These are phyloP conservation scores for Pelecanoides urinatrix DNA, from an alignment of 2,113 vertebrate species.

Conservation along the genomic window DNA sequence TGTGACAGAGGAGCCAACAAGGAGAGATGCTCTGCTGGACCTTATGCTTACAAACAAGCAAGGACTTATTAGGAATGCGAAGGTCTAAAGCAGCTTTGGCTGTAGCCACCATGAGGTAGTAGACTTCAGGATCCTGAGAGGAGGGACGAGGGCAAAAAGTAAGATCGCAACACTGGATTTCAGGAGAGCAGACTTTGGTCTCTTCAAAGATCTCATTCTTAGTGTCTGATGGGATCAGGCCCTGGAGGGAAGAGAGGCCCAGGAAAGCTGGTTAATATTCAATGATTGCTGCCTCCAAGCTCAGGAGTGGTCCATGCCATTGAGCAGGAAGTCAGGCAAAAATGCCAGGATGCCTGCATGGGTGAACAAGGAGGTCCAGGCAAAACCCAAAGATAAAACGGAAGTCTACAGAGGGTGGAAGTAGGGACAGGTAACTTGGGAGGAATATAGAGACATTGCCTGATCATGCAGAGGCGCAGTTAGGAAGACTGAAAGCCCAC, in stretches of 20 bases:
- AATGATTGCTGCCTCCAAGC: rapidly evolving
- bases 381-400: neutral
- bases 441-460: neutral
- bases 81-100: neutral
- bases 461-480: rapidly evolving
- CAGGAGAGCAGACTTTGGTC: neutral
- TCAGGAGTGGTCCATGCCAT: neutral
- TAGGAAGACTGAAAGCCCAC: neutral
- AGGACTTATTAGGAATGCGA: neutral
- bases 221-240: neutral
- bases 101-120: neutral
- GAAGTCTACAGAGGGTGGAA: neutral
- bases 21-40: neutral
- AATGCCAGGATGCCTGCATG: neutral
- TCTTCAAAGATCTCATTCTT: neutral
- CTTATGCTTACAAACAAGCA: neutral
- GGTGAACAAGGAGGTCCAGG: neutral
- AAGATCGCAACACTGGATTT: neutral
- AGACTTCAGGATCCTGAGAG: neutral
- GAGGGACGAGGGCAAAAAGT: neutral
- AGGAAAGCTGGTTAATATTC: neutral
- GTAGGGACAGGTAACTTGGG: neutral
- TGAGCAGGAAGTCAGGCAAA: neutral
- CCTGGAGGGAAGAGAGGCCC: neutral
- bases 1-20: neutral